Conservation (phyloP, 2,797 vertebrate species). For the Emydoidea blandingii region DNA sequence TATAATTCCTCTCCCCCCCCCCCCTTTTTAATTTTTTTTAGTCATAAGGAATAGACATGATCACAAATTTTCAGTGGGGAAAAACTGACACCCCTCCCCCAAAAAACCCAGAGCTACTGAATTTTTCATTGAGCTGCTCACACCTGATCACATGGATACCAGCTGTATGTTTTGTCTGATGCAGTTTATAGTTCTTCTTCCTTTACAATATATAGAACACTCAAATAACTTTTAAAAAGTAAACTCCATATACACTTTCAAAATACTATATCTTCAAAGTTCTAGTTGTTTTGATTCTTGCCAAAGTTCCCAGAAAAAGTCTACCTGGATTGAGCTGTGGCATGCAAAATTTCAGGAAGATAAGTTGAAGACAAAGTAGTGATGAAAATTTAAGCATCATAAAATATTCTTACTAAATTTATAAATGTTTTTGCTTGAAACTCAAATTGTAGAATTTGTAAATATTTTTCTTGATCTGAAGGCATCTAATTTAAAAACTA, state of each 20-base stretch:
- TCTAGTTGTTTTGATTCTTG: neutral
- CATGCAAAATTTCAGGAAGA: conserved; percentile 16
- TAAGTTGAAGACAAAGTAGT: neutral
- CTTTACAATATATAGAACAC: neutral
- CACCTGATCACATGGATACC: neutral
- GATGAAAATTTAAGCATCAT: neutral
- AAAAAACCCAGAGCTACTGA: neutral
- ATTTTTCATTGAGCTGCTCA: neutral
- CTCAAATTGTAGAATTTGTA: neutral
- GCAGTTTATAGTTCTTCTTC: neutral
- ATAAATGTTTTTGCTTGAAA: conserved; percentile 26
- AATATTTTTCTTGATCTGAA: neutral
- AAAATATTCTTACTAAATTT: neutral
- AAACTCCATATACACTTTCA: neutral
- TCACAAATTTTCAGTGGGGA: neutral
- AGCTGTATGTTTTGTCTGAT: neutral
- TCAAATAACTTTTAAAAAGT: neutral
- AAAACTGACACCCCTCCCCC: neutral
- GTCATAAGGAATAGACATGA: neutral
- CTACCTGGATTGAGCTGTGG: neutral
- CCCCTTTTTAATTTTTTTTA: neutral
- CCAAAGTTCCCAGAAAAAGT: neutral
- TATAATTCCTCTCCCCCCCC: neutral
- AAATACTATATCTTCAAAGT: neutral
- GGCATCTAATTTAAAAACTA: neutral